A percentile compares a stretch with the other conserved stretches of the same genome.
These are phyloP conservation scores for Aegotheles bennettii DNA, from an alignment of 2,113 vertebrate species.

Conservation along the genomic window DNA sequence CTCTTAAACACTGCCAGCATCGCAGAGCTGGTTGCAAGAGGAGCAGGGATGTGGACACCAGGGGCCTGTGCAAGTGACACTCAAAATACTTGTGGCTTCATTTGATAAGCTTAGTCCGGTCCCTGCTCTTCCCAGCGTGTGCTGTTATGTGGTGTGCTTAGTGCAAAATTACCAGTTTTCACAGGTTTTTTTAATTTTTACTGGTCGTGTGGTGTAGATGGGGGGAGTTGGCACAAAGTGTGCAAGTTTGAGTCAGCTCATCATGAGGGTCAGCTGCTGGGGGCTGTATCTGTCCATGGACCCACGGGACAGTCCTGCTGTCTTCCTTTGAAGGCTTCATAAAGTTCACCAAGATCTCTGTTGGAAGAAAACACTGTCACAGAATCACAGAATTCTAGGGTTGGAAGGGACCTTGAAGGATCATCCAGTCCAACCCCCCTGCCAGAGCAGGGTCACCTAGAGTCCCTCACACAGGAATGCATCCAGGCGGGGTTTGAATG, in stretches of 20 bases:
- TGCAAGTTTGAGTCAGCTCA: neutral
- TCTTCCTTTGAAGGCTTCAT: neutral
- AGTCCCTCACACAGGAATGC: no score
- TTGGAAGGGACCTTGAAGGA: no score
- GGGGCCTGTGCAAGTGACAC: fast-evolving
- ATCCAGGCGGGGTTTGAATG: no score
- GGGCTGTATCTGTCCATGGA: neutral
- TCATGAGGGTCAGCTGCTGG: neutral
- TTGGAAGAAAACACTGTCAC: fast-evolving
- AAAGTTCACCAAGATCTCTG: neutral
- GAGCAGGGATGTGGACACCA: no score
- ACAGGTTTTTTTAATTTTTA: neutral
- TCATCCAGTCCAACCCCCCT: no score
- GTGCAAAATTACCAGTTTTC: neutral
- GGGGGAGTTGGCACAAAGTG: neutral
- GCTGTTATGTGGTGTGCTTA: fast-evolving
- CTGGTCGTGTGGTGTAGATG: fast-evolving
- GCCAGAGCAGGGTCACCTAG: no score
- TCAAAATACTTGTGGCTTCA: neutral
- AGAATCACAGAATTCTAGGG: no score
- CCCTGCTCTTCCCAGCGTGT: neutral
- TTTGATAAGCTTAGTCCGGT: neutral
- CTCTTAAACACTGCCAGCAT: neutral
- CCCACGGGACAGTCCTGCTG: fast-evolving
- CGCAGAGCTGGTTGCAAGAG: neutral